Conservation (phyloP, 2,888 invertebrate species). For the Cheilosia pagana region DNA sequence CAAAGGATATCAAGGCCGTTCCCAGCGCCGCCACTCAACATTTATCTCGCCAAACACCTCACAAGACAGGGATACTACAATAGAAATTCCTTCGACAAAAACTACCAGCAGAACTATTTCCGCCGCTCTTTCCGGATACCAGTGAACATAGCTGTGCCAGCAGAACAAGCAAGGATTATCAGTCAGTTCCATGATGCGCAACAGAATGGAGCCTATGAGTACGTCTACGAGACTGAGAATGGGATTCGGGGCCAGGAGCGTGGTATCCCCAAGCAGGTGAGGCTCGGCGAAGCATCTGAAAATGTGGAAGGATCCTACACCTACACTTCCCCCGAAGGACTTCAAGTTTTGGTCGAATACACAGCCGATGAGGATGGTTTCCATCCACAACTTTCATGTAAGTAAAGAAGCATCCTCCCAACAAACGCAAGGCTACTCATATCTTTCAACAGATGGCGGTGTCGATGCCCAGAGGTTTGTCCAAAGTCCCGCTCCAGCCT, state of each 20-base stretch:
- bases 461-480: constrained; percentile 42
- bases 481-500: constrained; percentile 50
- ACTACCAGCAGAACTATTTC: constrained; percentile 78
- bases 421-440: background rate
- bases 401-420: constrained; percentile 60
- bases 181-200: constrained; percentile 76
- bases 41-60: constrained; percentile 17
- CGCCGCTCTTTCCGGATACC: constrained; percentile 46
- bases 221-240: constrained; percentile 81
- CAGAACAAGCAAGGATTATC: constrained; percentile 77
- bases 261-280: constrained; percentile 76
- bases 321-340: constrained; percentile 80
- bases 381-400: constrained; percentile 80
- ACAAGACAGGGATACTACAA: constrained; percentile 59
- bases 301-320: constrained; percentile 81
- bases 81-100: constrained; percentile 77
- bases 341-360: constrained; percentile 80
- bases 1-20: constrained; percentile 43
- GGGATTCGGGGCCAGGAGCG: constrained; percentile 80
- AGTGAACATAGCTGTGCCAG: background rate
- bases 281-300: constrained; percentile 75
- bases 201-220: constrained; percentile 78
- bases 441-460: constrained; percentile 42
- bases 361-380: constrained; percentile 81
- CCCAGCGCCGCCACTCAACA: constrained; percentile 22